Evolutionary conservation across 2,797 vertebrate species (phyloP).

Genomic region (Crenichthys baileyi): DNA sequence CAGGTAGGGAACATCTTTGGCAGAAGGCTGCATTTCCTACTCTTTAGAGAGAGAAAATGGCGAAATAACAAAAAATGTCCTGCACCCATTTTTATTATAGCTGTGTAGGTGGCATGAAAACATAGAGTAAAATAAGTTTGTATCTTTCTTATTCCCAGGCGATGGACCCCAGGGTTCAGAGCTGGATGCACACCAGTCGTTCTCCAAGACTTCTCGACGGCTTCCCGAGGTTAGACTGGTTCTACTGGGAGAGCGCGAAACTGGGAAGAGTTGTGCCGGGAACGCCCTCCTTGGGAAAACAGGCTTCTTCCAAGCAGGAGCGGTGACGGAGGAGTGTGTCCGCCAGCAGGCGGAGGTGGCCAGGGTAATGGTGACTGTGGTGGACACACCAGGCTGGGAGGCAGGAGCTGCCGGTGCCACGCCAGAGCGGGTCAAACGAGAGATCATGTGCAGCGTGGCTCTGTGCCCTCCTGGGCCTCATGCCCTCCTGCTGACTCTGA

Average conservation of each 20-base stretch:
- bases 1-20: neutral
- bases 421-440: conserved; percentile 75
- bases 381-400: conserved; percentile 83
- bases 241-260: conserved; percentile 80
- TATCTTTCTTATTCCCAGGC: conserved; percentile 41
- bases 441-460: conserved; percentile 65
- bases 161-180: conserved; percentile 66
- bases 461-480: conserved; percentile 81
- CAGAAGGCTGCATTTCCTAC: neutral
- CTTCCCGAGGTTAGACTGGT: conserved; percentile 76
- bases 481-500: conserved; percentile 73
- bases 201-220: conserved; percentile 71
- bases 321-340: conserved; percentile 75
- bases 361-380: conserved; percentile 73
- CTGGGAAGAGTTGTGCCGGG: conserved; percentile 80
- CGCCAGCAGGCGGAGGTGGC: conserved; percentile 70
- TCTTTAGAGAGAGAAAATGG: neutral
- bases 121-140: neutral
- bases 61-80: neutral
- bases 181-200: conserved; percentile 66
- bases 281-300: conserved; percentile 72
- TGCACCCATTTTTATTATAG: neutral
- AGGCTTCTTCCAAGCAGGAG: conserved; percentile 53
- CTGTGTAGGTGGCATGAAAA: neutral
- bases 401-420: conserved; percentile 67